A percentile compares a stretch with the other conserved stretches of the same genome.
Evolutionary conservation across 2,113 vertebrate species (phyloP).

Genomic region (Zosterops borbonicus): DNA sequence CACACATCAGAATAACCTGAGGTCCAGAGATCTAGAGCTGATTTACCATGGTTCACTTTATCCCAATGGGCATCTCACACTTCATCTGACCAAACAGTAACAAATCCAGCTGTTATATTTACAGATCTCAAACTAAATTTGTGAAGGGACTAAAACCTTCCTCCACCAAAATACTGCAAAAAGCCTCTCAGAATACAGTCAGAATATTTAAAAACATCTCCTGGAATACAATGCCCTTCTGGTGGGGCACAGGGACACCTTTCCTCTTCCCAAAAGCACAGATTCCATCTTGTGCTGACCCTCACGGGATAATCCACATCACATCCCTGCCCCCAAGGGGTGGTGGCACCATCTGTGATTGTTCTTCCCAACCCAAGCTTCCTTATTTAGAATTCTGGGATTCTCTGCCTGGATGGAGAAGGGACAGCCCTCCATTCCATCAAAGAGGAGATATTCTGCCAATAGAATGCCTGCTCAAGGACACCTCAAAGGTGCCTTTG

Average conservation of each 20-base stretch:
- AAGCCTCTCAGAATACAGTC: not conserved
- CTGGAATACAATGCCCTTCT: not conserved
- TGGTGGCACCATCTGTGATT: not conserved
- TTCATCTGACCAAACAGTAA: not conserved
- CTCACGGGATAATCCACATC: rapidly evolving
- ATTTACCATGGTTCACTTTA: not conserved
- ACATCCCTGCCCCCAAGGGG: not conserved
- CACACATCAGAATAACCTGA: not conserved
- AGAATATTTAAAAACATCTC: not conserved
- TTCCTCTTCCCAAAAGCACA: rapidly evolving
- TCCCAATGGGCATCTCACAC: not conserved
- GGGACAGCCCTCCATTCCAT: not conserved
- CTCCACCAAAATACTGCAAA: not conserved
- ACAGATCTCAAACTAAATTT: not conserved
- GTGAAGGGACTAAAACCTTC: not conserved
- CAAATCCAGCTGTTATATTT: not conserved
- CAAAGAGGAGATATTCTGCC: not conserved
- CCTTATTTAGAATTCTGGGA: not conserved
- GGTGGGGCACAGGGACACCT: not conserved
- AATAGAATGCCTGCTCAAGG: not conserved
- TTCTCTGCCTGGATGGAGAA: not conserved
- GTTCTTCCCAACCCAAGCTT: not conserved
- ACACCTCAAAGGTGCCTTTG: not conserved
- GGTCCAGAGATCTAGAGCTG: not conserved
- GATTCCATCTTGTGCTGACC: not conserved